Evolutionary conservation across 30 jellyfish, hydroid and myxozoan species (phyloP), one percentile per base, ranked within the genome.

Genomic region (Hydractinia echinata): DNA sequence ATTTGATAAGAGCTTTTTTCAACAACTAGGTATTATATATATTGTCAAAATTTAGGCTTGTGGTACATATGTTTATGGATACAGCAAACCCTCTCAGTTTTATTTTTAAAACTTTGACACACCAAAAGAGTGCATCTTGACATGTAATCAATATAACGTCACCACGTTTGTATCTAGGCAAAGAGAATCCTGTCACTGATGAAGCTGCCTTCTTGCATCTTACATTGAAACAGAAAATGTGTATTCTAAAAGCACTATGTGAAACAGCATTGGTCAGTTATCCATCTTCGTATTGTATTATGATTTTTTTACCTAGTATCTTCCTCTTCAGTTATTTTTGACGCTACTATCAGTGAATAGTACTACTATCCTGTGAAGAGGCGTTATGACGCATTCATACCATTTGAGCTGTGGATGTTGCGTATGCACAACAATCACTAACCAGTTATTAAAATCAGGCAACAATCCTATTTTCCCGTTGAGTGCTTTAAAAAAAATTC

Each of bases 191-290:
- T 8, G 72, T 92, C 67, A 64, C 64, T 15, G 73, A 73, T 51
- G 82, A 62, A 10, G 84, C 14, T 14, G 58, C 78, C 50, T 92
- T 82, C 76, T 73, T 79, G 68, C 87, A 92, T 54, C 71, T 92
- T 70, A 70, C 95, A 21, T 69, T 86, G 48, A 72, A 76, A 55
- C 82, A 91, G 7, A 84, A 94, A 66, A 51, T 86, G 88, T 77
- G 91, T 82, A 74, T 87, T 48, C 58, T 92, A 66, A 87, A 86
- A 68, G 92, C 98, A 5, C 89, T 92, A 9, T 92, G 98, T 64
- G 98, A 92, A 70, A 83, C 88, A 11, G 91, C 91, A 60, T 53
- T 91, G 88, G 97, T 91, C 79, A 55, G 95, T 55, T 18, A 8
- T 50, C 74, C 39, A n/a, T 64, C 8, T 30, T 30, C 1, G 44